Base-by-base conservation (phyloP, 2,113 vertebrate genomes). In the Sus scrofa region DNA sequence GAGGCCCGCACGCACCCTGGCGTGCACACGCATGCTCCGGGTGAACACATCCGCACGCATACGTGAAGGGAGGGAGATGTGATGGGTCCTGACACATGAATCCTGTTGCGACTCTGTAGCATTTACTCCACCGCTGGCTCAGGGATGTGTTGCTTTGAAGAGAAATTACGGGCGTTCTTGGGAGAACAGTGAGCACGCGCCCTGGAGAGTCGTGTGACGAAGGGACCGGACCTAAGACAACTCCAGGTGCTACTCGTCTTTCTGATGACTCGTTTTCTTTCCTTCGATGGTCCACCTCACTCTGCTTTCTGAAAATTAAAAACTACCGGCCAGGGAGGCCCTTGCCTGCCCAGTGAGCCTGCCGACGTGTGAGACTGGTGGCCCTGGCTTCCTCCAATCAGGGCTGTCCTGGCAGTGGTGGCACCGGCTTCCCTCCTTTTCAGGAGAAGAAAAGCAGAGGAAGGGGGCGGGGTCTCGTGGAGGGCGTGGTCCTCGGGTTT, bases 291-390 rank as follows among this genome's bases (percentile, higher is more conserved):
- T n/a, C n/a, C n/a, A n/a, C n/a, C n/a, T 34, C 20, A 86, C 68
- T 97, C 94, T 7, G 65, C 94, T 92, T 62, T 89, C 63, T 75
- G 73, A 95, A 94, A 89, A 27, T 58, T 67, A 67, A 68, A 89
- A 78, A 62, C 58, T 37, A 50, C 20, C 11, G 7, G 27, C 24
- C 16, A 89, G 84, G 34, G 4, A 44, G 30, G 26, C 37, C 19
- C 30, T 62, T 95, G 60, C 3, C 30, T 92, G 26, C 39, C 62
- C 63, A 71, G 86, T 82, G 56, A 86, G 70, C 65, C 32, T 78
- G 78, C 6, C 65, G 63, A 60, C 26, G n/a, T 9, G 10, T 20
- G 68, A 79, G 30, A 67, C 63, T 82, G 16, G 44, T 8, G 44
- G 44, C 8, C 44, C 44, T 44, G 44, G 4, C 44, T 44, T 56